phyloP scores from a whole-genome alignment of 2,797 vertebrate species.

The Parauchenoglanis ngamensis region DNA sequence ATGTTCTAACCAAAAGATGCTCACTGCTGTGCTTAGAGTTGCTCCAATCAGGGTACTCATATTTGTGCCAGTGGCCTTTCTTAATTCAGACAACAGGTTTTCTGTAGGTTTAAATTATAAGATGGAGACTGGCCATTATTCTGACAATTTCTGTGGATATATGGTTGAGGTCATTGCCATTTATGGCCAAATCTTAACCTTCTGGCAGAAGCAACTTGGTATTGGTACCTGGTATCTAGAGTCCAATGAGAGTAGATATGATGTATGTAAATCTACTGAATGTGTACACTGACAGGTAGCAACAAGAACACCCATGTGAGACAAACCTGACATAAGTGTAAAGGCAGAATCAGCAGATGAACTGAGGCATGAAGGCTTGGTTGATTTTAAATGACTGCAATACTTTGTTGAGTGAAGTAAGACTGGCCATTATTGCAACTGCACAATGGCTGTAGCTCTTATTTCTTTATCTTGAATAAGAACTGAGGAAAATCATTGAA shows the following conservation, averaged over 20 bases:
- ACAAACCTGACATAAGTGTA: not conserved
- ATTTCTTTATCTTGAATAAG: not conserved
- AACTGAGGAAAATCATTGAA: not conserved
- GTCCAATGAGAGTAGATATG: not conserved
- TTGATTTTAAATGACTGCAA: not conserved
- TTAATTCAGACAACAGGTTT: not conserved
- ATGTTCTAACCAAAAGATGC: not conserved
- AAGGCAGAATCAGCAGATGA: not conserved
- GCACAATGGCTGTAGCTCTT: not conserved
- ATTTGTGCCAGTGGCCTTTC: not conserved
- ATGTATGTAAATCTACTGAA: not conserved
- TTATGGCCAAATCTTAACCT: not conserved
- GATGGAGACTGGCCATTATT: not conserved
- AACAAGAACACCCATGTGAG: not conserved
- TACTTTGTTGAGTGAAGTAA: not conserved
- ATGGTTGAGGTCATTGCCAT: not conserved
- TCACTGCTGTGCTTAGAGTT: not conserved
- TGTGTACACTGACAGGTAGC: not conserved
- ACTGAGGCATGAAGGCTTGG: not conserved
- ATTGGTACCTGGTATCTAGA: not conserved
- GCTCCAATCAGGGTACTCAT: not conserved
- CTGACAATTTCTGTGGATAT: not conserved
- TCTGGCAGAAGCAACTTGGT: not conserved
- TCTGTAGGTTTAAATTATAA: not conserved
- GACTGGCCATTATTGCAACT: not conserved